Conservation (phyloP, 1,140 invertebrate genomes). For the Tetramorium simillimum region DNA sequence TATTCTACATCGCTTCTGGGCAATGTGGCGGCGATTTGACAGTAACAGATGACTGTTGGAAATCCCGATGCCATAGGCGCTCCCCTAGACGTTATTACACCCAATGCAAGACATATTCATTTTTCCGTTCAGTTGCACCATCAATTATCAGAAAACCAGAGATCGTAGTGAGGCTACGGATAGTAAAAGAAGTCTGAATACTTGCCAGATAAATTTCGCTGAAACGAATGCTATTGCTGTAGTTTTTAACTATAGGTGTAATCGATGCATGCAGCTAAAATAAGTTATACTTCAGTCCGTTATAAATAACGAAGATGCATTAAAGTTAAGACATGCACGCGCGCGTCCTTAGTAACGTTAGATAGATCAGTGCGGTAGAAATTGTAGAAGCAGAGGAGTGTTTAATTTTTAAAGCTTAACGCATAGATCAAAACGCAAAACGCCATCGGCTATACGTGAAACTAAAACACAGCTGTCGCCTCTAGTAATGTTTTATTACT, state of each 20-base stretch:
- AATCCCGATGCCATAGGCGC: not conserved
- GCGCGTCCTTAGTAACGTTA: not conserved
- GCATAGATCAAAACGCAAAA: not conserved
- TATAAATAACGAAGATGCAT: constrained; percentile 11
- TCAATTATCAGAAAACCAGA: constrained; percentile 16
- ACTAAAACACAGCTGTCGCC: constrained; percentile 40
- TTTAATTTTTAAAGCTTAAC: constrained; percentile 29
- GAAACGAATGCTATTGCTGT: constrained; percentile 7
- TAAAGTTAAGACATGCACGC: not conserved
- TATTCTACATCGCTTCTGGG: constrained; percentile 46
- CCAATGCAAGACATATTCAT: constrained; percentile 8
- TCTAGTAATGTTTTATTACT: constrained; percentile 70
- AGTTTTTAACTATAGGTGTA: constrained; percentile 28
- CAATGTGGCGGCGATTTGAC: constrained; percentile 41
- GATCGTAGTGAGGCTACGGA: not conserved
- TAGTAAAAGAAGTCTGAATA: constrained; percentile 22
- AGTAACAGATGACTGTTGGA: constrained; percentile 19
- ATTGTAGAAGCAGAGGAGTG: not conserved
- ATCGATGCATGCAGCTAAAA: constrained; percentile 27
- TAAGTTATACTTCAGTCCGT: not conserved
- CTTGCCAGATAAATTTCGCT: constrained; percentile 31
- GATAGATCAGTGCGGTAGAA: not conserved
- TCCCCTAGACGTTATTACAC: constrained; percentile 3
- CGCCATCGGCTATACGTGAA: constrained; percentile 11
- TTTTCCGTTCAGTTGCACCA: not conserved